These are phyloP conservation scores for Limnephilus auricula DNA, from an alignment of 2,888 invertebrate species.

Conservation along the genomic window DNA sequence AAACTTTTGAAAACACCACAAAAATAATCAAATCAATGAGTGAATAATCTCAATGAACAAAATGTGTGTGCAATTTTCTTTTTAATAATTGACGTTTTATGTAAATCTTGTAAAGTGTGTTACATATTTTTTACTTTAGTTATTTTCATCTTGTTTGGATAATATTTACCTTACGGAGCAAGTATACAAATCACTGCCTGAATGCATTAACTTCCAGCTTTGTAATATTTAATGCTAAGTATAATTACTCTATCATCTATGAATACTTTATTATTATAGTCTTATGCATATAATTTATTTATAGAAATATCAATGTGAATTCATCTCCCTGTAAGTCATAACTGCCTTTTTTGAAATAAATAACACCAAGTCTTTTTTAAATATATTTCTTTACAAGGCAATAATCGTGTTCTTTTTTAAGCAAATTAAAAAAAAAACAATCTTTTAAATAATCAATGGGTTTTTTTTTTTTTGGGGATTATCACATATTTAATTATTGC, in stretches of 20 bases:
- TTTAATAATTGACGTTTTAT: neutral
- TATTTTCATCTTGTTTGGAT: neutral
- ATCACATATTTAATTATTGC: neutral
- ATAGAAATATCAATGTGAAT: neutral
- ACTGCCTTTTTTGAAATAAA: neutral
- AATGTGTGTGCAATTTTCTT: conserved; percentile 20
- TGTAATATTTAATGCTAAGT: neutral
- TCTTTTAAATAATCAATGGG: neutral
- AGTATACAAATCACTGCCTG: conserved; percentile 50
- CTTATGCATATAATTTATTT: neutral
- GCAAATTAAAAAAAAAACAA: neutral
- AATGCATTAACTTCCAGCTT: conserved; percentile 40
- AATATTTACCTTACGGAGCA: neutral
- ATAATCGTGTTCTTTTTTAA: neutral
- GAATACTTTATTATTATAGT: conserved; percentile 8
- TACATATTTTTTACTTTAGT: neutral
- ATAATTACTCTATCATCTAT: neutral
- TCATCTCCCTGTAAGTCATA: neutral
- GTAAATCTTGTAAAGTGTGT: conserved; percentile 4
- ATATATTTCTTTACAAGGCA: no score
- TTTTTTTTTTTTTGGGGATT: no score
- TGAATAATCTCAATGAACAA: conserved; percentile 23
- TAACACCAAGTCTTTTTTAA: no score
- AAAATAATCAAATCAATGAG: neutral
- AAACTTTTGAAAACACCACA: neutral